Evolutionary conservation across 2,888 invertebrate genomes (phyloP), one percentile per base, ranked within the genome.

Genomic region (Drosophila aldrichi): DNA sequence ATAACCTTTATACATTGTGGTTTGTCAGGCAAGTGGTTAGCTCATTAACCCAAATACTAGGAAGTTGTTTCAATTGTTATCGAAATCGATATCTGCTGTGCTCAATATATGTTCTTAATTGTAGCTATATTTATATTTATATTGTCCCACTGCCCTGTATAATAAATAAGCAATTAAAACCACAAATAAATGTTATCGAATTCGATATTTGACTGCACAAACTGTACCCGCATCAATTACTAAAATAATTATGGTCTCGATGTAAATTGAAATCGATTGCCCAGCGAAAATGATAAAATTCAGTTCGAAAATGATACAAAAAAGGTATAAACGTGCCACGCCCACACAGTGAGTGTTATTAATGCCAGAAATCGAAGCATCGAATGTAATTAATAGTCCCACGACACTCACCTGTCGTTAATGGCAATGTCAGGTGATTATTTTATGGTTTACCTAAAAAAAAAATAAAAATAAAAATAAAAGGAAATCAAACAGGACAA

Each of bases 301-400:
- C 29, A 29, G 8, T 29, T 29, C 29, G 29, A 29, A 29, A 29
- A 9, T 29, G 29, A 6, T 8, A 8, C 29, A 29, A 29, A 29
- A 29, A 29, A 29, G 7, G 8, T 7, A 44, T 29, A 29, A 29
- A 25, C 25, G n/a, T 4, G n/a, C 2, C 6, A 43, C 20, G 14
- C 20, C 5, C 20, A 44, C 14, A 44, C 1, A 16, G 22, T 16
- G 6, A 25, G 25, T 22, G 22, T 38, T 32, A 54, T 54, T 67
- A 55, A 55, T 62, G 69, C 34, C 67, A 66, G 36, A 20, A 34
- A 48, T 34, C 61, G 38, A 10, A 48, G 55, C 55, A 14, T 29
- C 22, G 18, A 22, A 38, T 43, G n/a, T 62, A 72, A 80, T 77
- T 87, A 84, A 87, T 80, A 54, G 62, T 40, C 16, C 43, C 25